Evolutionary conservation across 2,113 vertebrate species (phyloP).

Genomic region (Ciconia maguari): DNA sequence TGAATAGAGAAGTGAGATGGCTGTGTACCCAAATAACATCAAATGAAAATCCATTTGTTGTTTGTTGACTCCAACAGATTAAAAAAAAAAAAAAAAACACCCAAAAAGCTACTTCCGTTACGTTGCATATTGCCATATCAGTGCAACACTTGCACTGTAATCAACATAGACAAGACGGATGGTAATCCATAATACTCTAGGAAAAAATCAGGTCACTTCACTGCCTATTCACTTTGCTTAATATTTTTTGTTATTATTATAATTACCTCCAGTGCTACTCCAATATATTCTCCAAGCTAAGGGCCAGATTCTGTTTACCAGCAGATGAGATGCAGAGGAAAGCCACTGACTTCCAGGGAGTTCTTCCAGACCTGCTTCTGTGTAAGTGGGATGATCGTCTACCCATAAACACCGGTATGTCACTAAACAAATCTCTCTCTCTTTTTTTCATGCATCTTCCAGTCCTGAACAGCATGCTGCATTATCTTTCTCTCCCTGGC

Average conservation of each 20-base stretch:
- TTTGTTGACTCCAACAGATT: neutral
- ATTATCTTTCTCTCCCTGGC: neutral
- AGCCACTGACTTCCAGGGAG: constrained; percentile 30
- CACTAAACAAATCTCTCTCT: neutral
- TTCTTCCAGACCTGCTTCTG: neutral
- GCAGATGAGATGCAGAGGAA: neutral
- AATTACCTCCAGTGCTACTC: neutral
- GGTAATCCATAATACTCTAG: neutral
- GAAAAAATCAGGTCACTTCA: neutral
- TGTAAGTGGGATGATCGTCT: neutral
- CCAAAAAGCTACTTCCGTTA: neutral
- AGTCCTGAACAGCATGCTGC: neutral
- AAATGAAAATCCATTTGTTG: neutral
- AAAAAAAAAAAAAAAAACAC: neutral
- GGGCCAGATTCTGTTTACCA: neutral
- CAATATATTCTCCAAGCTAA: neutral
- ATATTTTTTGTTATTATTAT: neutral
- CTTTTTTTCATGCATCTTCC: neutral
- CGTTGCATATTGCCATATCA: neutral
- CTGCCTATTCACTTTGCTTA: neutral
- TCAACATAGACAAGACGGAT: neutral
- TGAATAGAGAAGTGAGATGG: neutral
- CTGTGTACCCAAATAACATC: neutral
- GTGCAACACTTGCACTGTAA: neutral
- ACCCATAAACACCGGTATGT: neutral